phyloP scores from a whole-genome alignment of 2,797 vertebrate species.

The Tarsius wallacei region DNA sequence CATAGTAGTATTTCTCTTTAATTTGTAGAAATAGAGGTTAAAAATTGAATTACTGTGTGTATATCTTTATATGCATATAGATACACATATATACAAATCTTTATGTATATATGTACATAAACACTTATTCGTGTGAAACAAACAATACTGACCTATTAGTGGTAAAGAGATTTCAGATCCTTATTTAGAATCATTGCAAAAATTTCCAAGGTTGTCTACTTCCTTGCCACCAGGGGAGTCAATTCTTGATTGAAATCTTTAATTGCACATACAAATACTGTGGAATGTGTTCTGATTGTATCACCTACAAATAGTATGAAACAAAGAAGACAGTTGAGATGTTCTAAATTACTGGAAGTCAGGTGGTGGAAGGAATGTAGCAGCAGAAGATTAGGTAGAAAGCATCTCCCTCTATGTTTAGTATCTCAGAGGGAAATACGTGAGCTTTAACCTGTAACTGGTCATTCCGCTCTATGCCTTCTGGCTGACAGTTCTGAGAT shows the following conservation, averaged over 20 bases:
- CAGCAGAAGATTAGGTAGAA: background rate
- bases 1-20: background rate
- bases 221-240: background rate
- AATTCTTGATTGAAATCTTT: background rate
- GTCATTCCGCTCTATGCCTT: background rate
- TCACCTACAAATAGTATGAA: background rate
- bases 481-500: background rate
- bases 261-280: background rate
- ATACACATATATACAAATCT: no score
- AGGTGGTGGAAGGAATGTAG: background rate
- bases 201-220: background rate
- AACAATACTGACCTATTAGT: background rate
- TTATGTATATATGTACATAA: background rate
- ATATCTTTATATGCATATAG: accelerated
- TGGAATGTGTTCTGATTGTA: background rate
- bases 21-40: background rate
- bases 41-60: background rate
- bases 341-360: background rate
- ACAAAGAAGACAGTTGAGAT: background rate
- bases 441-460: background rate
- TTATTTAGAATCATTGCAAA: background rate
- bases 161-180: background rate
- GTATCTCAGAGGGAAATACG: background rate
- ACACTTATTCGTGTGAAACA: background rate
- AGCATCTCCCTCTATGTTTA: background rate